These are phyloP conservation scores for Brienomyrus brachyistius DNA, from an alignment of 2,113 vertebrate species.

Conservation along the genomic window DNA sequence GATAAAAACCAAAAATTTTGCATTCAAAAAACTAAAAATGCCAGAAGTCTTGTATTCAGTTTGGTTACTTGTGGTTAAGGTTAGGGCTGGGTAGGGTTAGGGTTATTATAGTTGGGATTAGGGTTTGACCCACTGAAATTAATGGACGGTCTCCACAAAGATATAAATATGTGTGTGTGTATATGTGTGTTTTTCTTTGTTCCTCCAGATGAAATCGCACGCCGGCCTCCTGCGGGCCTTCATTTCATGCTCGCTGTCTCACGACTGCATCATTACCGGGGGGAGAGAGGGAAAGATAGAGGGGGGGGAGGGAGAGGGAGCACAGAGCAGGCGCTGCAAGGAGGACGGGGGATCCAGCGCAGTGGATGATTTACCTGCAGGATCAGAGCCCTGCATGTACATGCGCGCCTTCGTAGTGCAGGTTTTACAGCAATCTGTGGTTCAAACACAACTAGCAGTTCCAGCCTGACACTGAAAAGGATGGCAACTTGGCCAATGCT, in stretches of 20 bases:
- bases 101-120: not conserved
- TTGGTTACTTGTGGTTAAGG: not conserved
- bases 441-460: not conserved
- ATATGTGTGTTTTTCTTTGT: not conserved
- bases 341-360: not conserved
- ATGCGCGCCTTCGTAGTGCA: not conserved
- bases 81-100: not conserved
- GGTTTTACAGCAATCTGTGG: not conserved
- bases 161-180: not conserved
- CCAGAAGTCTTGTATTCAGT: not conserved
- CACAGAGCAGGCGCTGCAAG: not conserved
- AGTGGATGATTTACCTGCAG: not conserved
- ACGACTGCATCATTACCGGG: not conserved
- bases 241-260: slow-evolving; percentile 9
- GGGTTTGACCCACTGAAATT: not conserved
- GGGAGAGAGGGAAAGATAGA: not conserved
- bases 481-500: too few species aligned
- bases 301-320: not conserved
- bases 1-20: not conserved
- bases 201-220: not conserved
- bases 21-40: not conserved
- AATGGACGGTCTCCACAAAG: not conserved
- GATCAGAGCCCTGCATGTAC: not conserved
- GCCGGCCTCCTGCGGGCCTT: not conserved
- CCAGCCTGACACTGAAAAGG: not conserved